Base-by-base conservation (phyloP, 2,113 vertebrate species). In the Mandrillus leucophaeus region DNA sequence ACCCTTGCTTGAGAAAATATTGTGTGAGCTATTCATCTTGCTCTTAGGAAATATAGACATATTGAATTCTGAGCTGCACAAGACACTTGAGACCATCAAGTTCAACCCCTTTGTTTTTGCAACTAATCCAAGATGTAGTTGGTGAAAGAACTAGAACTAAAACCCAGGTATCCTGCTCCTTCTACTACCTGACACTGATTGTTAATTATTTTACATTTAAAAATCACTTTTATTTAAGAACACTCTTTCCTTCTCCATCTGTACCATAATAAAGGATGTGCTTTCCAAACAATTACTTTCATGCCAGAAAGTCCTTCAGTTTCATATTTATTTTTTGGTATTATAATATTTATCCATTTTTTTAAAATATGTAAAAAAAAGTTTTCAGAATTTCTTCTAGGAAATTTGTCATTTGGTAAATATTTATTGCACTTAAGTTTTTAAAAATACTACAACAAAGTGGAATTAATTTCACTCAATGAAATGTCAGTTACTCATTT, bases 1-100 rank as follows among this genome's bases (percentile, higher is more conserved):
- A 55, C 18, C 48, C 18, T 87, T 90, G 55, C 88, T 86, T 80
- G 61, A 95, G 75, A 97, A 97, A 96, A 96, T 79, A 50, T 55
- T 95, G 80, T 90, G 52, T 81, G 50, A 93, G 78, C 25, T 83
- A 72, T 83, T 93, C 55, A 55, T 83, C 43, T 55, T 80, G 48
- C 70, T 84, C 81, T 93, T 80, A 85, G 76, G 81, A 90, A 88
- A 95, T n/a, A 55, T 13, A 87, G 88, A 80, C 12, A 57, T 25
- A 73, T 35, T 32, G 11, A 96, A n/a, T 72, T 93, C 45, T 13
- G 66, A 93, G 18, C 43, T 72, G 5, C 25, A 43, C 13, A 59
- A 48, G 72, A 79, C 10, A 85, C 57, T 84, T 84, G 78, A 61
- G 40, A 66, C 68, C 30, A 75, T 27, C 22, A 61, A 82, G 52